phyloP scores from a whole-genome alignment of 2,888 invertebrate genomes.

The Archips xylosteana region DNA sequence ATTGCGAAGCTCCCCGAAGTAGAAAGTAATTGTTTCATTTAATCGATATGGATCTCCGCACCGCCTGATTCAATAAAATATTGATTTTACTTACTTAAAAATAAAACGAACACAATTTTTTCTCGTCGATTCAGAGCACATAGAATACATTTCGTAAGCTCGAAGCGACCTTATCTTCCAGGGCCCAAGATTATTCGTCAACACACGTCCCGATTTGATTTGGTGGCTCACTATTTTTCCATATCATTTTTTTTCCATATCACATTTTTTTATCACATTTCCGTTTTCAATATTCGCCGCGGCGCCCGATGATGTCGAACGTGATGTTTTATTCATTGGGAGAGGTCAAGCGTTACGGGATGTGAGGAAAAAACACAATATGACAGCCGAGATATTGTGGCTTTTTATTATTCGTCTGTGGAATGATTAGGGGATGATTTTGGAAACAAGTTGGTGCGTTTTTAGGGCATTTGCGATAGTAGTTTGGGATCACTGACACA shows the following conservation, averaged over 20 bases:
- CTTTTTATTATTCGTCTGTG: constrained; percentile 40
- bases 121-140: not conserved
- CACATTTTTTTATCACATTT: constrained; percentile 44
- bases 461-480: too few species aligned
- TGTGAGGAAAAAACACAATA: constrained; percentile 52
- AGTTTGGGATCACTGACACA: too few species aligned
- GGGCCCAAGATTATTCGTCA: constrained; percentile 19
- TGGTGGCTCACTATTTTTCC: constrained; percentile 36
- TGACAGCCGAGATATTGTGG: constrained; percentile 39
- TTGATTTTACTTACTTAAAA: too few species aligned
- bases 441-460: not conserved
- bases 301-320: constrained; percentile 49
- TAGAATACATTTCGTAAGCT: not conserved
- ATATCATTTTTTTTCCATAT: constrained; percentile 31
- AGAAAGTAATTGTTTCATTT: too few species aligned
- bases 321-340: constrained; percentile 59
- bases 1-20: too few species aligned
- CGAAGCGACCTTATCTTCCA: not conserved
- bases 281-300: constrained; percentile 48
- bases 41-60: too few species aligned
- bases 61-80: not conserved
- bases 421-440: constrained; percentile 26
- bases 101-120: not conserved
- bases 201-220: constrained; percentile 36
- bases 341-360: constrained; percentile 52